Percentiles rank a stretch among this genome's conserved stretches.
phyloP scores from a whole-genome alignment of 2,888 invertebrate species.

The Leptothorax acervorum region DNA sequence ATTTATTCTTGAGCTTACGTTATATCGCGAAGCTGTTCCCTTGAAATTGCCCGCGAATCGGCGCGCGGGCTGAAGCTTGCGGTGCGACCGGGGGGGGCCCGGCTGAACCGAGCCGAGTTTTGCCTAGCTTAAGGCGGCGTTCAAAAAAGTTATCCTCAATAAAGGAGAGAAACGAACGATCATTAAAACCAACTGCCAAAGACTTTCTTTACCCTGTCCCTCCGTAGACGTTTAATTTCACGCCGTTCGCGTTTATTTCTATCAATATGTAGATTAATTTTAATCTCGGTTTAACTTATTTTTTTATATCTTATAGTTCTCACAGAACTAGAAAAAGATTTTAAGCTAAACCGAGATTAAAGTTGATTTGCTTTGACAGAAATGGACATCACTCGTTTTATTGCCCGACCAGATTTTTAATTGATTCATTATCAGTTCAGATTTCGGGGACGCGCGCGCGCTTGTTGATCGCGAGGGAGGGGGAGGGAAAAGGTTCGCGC shows the following conservation, averaged over 20 bases:
- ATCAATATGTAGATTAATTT: too few species aligned
- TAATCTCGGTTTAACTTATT: too few species aligned
- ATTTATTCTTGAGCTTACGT: background rate
- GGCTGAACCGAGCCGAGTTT: conserved; percentile 54
- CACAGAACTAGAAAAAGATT: too few species aligned
- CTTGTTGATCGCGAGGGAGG: background rate
- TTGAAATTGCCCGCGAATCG: background rate
- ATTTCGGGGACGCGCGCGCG: background rate
- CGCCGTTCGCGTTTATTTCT: too few species aligned
- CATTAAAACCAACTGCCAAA: conserved; percentile 49
- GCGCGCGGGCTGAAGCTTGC: background rate
- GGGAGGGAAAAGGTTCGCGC: background rate
- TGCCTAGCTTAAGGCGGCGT: conserved; percentile 71
- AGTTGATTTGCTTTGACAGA: too few species aligned
- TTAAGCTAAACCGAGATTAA: too few species aligned
- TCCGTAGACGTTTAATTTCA: background rate
- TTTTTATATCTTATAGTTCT: too few species aligned
- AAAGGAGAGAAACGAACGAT: conserved; percentile 72
- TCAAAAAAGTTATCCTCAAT: conserved; percentile 72
- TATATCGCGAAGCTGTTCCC: background rate
- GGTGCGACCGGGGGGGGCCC: conserved; percentile 61
- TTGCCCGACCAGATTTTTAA: background rate
- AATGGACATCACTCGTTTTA: background rate
- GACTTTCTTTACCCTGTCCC: conserved; percentile 16
- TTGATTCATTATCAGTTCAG: background rate